These are phyloP conservation scores for Phragmatobia fuliginosa DNA, from an alignment of 2,888 invertebrate species.

Conservation along the genomic window DNA sequence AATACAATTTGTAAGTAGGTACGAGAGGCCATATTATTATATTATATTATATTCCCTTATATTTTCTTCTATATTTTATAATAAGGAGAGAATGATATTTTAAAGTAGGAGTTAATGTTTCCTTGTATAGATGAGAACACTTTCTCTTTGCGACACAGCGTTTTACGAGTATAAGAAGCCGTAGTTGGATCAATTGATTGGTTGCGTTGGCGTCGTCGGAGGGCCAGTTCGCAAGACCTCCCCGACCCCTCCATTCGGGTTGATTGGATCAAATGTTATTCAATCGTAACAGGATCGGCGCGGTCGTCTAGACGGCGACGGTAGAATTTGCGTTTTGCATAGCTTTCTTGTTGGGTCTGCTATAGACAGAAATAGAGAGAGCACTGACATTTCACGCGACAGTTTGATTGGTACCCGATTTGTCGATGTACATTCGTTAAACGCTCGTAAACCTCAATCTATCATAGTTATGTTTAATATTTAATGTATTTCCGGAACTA, in stretches of 20 bases:
- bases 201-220: constrained; percentile 53
- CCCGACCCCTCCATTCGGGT: constrained; percentile 77
- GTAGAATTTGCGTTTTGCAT: constrained; percentile 82
- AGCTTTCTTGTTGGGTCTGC: constrained; percentile 82
- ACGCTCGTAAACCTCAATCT: constrained; percentile 61
- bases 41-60: too few relatives aligned
- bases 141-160: constrained; percentile 40
- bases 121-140: constrained; percentile 23
- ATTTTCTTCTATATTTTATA: too few relatives aligned
- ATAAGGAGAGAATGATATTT: constrained; percentile 28
- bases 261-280: constrained; percentile 86
- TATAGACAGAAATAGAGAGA: constrained; percentile 80
- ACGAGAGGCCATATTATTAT: constrained; percentile 7
- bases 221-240: constrained; percentile 73
- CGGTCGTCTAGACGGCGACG: constrained; percentile 83
- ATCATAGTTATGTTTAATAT: constrained; percentile 38
- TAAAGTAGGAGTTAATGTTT: constrained; percentile 36
- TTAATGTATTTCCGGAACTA: constrained; percentile 48
- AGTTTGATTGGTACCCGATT: constrained; percentile 75
- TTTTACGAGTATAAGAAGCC: constrained; percentile 34
- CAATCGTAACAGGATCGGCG: constrained; percentile 76
- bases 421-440: constrained; percentile 69
- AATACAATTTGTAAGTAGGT: constrained; percentile 36
- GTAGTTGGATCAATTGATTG: constrained; percentile 70
- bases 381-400: constrained; percentile 81